Percentiles rank a stretch among this genome's conserved stretches.
Evolutionary conservation across 2,888 invertebrate genomes (phyloP).

Genomic region (Apodemia hepburni): DNA sequence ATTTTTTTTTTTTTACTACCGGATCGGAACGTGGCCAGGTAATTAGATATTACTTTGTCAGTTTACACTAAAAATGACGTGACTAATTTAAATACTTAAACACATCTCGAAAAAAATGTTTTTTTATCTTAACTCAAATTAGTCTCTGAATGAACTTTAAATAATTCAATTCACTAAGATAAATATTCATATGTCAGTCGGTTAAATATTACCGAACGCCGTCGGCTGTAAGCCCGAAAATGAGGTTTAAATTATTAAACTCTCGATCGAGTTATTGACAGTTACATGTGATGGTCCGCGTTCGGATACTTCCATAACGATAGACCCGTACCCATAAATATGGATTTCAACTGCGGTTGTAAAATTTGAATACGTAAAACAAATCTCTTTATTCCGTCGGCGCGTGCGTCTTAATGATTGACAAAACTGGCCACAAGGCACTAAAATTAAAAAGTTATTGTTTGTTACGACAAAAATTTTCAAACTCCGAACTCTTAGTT

Average conservation of each 20-base stretch:
- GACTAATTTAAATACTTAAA: no score
- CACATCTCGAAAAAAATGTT: no score
- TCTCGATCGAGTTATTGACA: slow-evolving; percentile 40
- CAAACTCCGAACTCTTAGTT: slow-evolving; percentile 37
- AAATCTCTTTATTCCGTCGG: slow-evolving; percentile 44
- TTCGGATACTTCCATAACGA: slow-evolving; percentile 33
- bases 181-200: no score
- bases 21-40: no score
- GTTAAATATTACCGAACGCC: neutral
- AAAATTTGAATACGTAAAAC: slow-evolving; percentile 68
- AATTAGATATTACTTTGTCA: no score
- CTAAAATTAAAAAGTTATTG: slow-evolving; percentile 24
- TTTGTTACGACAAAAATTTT: slow-evolving; percentile 26
- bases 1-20: no score
- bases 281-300: slow-evolving; percentile 25
- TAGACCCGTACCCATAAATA: slow-evolving; percentile 63
- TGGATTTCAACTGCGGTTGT: slow-evolving; percentile 62
- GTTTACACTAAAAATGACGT: no score
- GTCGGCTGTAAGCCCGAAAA: slow-evolving; percentile 1
- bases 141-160: no score
- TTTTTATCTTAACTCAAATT: no score
- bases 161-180: no score
- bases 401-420: slow-evolving; percentile 35
- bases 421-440: slow-evolving; percentile 27
- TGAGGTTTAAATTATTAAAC: slow-evolving; percentile 38